These are phyloP conservation scores for Umimayanthus chanpuru DNA, from an alignment of 92 coral and sea anemone species.

Conservation along the genomic window DNA sequence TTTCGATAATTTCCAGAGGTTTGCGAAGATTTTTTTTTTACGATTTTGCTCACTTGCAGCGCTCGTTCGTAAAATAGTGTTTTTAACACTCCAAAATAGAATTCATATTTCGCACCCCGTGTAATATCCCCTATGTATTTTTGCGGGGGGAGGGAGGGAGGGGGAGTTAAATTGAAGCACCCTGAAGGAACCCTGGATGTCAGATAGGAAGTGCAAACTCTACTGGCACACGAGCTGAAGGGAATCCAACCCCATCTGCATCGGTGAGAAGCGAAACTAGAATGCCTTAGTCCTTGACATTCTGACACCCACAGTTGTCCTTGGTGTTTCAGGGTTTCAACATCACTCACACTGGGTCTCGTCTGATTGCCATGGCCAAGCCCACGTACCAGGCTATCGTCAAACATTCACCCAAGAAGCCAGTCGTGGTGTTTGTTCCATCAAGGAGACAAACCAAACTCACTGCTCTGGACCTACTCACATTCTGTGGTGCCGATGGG, in stretches of 20 bases:
- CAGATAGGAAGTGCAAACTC: too few species aligned
- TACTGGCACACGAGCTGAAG: too few species aligned
- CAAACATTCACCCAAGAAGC: constrained; percentile 95
- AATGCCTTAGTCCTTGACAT: background rate
- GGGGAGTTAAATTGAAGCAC: too few species aligned
- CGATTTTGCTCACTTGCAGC: too few species aligned
- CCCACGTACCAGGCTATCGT: constrained; percentile 93
- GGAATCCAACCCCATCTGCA: background rate
- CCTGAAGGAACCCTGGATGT: too few species aligned
- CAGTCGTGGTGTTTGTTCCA: constrained; percentile 94
- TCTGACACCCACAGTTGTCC: background rate
- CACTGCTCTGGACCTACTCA: constrained; percentile 89
- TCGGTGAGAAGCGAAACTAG: background rate
- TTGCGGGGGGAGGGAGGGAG: too few species aligned
- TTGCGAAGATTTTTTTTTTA: too few species aligned
- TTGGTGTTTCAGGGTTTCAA: constrained; percentile 79
- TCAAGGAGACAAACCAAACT: constrained; percentile 96
- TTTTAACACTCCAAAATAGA: too few species aligned
- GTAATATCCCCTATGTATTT: too few species aligned
- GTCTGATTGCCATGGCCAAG: constrained; percentile 97
- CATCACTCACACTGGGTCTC: constrained; percentile 97
- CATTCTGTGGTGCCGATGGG: constrained; percentile 93
- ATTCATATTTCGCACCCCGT: too few species aligned
- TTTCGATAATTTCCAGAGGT: too few species aligned
- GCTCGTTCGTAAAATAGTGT: too few species aligned